Base-by-base conservation (phyloP, 92 coral and sea anemone genomes). In the Palythoa caribaeorum region DNA sequence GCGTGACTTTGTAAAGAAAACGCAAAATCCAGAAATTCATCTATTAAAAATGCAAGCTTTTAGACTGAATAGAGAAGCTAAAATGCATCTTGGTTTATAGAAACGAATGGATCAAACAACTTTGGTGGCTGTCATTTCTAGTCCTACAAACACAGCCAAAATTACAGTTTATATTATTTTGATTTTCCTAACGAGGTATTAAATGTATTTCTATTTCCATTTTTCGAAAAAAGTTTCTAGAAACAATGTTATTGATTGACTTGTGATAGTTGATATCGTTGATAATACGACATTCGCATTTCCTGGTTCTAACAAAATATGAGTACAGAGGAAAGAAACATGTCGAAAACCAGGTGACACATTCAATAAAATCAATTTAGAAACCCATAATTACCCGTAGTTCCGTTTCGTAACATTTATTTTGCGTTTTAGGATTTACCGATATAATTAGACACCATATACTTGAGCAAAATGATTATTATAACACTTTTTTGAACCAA, bases 301-400 rank as follows among this genome's bases (percentile, higher is more conserved):
- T 85, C 73, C 80, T 91, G 84, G 90, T 94, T 92, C 89, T 39
- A 80, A 81, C 83, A 84, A 80, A 44, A 17, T 77, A 77, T 79
- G 76, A 89, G 88, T 48, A 80, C 36, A 73, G 19, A 16, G 76
- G 76, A 89, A 74, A 92, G 90, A 21, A 89, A 78, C 83, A 50
- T 73, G 83, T 87, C 78, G 50, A 17, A 83, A 77, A 89, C 88
- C 98, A 95, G 96, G 92, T 95, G 98, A 89, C 87, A 79, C 38
- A 47, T 86, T 84, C 91, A 83, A 93, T 91, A 92, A 93, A 91
- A 93, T 94, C 94, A 93, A 93, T 93, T 93, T 93, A 57, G 75
- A 80, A 92, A 85, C 87, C 69, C 83, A 84, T 94, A 93, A 95
- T 95, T 94, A 94, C 92, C 94, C 87, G 77, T 63, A 78, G 90